A percentile compares a stretch with the other conserved stretches of the same genome.
phyloP scores from a whole-genome alignment of 2,113 vertebrate genomes.

The Hyperopisus bebe region DNA sequence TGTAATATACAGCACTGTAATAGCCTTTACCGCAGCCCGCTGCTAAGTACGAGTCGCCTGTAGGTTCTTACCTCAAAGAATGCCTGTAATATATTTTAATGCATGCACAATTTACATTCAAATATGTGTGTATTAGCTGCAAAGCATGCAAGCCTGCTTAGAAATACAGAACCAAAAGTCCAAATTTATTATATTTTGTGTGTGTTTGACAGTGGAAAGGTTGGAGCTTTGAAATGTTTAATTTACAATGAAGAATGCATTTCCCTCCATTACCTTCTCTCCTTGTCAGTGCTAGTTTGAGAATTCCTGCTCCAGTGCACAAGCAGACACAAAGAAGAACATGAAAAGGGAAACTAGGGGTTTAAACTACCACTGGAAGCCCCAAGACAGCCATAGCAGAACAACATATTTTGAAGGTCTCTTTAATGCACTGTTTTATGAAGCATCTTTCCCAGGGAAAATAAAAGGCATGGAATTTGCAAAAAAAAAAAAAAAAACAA shows the following conservation, averaged over 20 bases:
- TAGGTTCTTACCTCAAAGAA: no score
- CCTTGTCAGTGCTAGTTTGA: conserved; percentile 3
- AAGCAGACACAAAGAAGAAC: not conserved
- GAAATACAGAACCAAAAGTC: not conserved
- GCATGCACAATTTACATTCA: not conserved
- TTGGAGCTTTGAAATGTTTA: not conserved
- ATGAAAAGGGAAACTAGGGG: conserved; percentile 7
- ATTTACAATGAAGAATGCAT: not conserved
- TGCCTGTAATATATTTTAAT: not conserved
- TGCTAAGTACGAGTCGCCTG: no score
- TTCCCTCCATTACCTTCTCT: not conserved
- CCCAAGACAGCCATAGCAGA: not conserved
- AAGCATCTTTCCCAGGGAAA: not conserved
- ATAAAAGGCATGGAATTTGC: not conserved
- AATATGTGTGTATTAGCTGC: not conserved
- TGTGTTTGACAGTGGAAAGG: not conserved
- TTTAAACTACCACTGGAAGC: not conserved
- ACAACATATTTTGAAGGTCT: not conserved
- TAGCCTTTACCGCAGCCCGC: no score
- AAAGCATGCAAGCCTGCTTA: not conserved
- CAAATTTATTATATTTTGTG: not conserved
- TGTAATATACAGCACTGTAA: no score
- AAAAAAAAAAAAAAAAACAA: not conserved
- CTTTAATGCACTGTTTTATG: not conserved
- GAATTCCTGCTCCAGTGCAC: not conserved